phyloP scores from a whole-genome alignment of 2,113 vertebrate genomes.

The Heterocephalus glaber region DNA sequence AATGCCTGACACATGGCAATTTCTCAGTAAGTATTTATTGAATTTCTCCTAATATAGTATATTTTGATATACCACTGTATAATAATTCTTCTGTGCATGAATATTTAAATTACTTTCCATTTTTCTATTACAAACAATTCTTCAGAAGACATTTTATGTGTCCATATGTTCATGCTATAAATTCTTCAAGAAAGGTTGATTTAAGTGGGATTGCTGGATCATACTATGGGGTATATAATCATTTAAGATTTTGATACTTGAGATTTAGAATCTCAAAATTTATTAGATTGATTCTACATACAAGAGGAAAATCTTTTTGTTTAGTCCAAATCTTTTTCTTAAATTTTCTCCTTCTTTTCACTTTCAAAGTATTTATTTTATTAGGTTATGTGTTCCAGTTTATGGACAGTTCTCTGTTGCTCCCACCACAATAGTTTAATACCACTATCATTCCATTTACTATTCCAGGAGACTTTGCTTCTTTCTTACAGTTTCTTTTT shows the following conservation, averaged over 20 bases:
- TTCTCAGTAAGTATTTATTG: slow-evolving; percentile 14
- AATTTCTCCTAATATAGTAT: not conserved
- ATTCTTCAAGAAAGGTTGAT: not conserved
- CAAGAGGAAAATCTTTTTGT: slow-evolving; percentile 1
- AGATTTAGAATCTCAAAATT: not conserved
- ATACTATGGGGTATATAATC: not conserved
- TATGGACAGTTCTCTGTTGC: not conserved
- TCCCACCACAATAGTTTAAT: not conserved
- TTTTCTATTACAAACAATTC: not conserved
- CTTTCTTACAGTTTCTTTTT: not conserved
- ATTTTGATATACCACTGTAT: not conserved
- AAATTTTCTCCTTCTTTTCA: not conserved
- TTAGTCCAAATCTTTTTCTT: not conserved
- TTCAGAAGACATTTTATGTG: not conserved
- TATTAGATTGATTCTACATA: not conserved
- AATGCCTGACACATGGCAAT: not conserved
- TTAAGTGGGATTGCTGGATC: not conserved
- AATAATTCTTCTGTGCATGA: not conserved
- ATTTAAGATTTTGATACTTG: not conserved
- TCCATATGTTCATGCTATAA: not conserved
- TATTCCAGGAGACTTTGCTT: not conserved
- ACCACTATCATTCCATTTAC: not conserved
- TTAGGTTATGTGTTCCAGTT: not conserved
- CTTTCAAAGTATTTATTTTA: not conserved
- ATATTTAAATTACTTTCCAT: not conserved